Percentiles rank a stretch among this genome's conserved stretches.
Evolutionary conservation across 2,888 invertebrate genomes (phyloP).

Genomic region (Troglohyphantes excavatus): DNA sequence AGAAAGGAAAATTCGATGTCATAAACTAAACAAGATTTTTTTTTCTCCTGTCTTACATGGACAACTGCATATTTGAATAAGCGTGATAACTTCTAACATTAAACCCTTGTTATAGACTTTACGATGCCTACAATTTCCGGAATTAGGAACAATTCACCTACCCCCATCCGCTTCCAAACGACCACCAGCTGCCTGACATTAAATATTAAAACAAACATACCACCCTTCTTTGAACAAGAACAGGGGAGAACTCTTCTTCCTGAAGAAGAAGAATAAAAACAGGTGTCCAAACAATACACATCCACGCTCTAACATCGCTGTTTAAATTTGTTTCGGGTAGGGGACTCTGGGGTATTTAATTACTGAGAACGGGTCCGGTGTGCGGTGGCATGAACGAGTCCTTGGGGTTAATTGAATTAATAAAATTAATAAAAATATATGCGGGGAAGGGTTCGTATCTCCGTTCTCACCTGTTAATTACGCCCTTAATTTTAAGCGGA

Average conservation of each 20-base stretch:
- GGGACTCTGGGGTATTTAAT: not conserved
- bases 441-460: not conserved
- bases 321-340: not conserved
- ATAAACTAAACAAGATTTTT: too few species aligned
- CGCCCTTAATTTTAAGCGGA: constrained; percentile 47
- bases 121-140: constrained; percentile 28
- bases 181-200: not conserved
- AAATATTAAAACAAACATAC: not conserved
- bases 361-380: not conserved
- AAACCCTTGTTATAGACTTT: constrained; percentile 19
- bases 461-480: constrained; percentile 66
- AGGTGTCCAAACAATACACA: not conserved
- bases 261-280: not conserved
- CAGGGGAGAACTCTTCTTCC: not conserved
- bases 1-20: too few species aligned
- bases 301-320: not conserved
- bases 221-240: not conserved
- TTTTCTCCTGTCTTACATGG: too few species aligned
- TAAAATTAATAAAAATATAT: not conserved
- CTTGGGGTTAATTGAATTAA: not conserved
- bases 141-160: constrained; percentile 44
- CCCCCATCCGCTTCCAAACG: not conserved
- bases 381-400: not conserved
- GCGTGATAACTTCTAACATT: not conserved
- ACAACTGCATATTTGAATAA: too few species aligned